phyloP scores from a whole-genome alignment of 2,797 vertebrate species.

The Geotrypetes seraphini region DNA sequence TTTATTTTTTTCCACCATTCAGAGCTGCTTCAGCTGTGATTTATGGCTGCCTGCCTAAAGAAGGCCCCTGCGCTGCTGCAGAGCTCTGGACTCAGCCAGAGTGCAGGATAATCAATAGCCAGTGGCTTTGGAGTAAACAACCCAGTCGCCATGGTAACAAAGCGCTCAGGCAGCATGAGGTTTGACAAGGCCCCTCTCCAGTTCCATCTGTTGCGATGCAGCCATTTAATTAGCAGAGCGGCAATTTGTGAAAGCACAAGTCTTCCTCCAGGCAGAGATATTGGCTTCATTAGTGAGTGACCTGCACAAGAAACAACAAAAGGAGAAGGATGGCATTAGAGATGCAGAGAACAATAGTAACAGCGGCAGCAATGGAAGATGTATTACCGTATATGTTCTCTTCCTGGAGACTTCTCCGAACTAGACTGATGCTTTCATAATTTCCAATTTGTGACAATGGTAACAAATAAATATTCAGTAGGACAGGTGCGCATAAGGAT shows the following conservation, averaged over 20 bases:
- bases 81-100: constrained; percentile 38
- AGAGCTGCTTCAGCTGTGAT: too few species aligned
- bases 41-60: constrained; percentile 53
- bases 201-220: constrained; percentile 23
- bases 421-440: too few species aligned
- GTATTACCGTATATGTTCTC: too few species aligned
- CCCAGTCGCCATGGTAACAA: constrained; percentile 52
- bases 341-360: background rate
- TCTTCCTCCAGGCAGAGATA: accelerated
- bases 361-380: too few species aligned
- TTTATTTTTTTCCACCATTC: too few species aligned
- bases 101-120: constrained; percentile 34
- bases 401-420: too few species aligned
- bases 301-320: background rate
- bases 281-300: accelerated
- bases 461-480: too few species aligned
- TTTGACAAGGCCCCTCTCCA: constrained; percentile 23
- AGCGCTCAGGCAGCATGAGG: constrained; percentile 40
- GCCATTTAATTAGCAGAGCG: constrained; percentile 34
- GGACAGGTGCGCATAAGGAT: too few species aligned
- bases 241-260: constrained; percentile 18
- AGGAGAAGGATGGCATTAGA: background rate
- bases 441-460: too few species aligned
- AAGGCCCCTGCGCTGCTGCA: constrained; percentile 25
- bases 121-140: constrained; percentile 48